Evolutionary conservation across 64 coral and sea anemone genomes (phyloP).

Genomic region (Dendrophyllia cribrosa): DNA sequence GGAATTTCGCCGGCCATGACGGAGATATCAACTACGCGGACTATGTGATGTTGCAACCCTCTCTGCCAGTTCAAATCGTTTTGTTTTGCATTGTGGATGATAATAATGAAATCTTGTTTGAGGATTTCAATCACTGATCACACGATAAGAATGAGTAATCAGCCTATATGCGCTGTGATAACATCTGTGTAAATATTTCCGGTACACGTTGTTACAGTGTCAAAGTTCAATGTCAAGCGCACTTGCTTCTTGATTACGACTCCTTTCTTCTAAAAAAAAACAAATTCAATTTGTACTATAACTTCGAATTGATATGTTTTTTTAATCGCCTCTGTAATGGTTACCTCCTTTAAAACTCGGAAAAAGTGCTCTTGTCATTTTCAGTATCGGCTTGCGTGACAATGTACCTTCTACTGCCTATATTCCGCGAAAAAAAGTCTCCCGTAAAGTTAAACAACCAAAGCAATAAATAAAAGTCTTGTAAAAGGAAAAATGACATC

Average conservation of each 20-base stretch:
- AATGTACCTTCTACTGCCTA: not conserved
- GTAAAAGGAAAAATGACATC: too few species aligned
- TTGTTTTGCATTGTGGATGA: not conserved
- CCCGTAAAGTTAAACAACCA: too few species aligned
- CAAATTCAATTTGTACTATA: too few species aligned
- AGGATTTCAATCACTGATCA: slow-evolving; percentile 4
- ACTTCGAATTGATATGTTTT: too few species aligned
- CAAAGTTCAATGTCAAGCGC: slow-evolving; percentile 4
- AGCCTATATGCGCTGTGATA: slow-evolving; percentile 4
- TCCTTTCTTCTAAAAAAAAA: too few species aligned
- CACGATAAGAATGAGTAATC: not conserved
- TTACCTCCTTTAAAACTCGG: not conserved
- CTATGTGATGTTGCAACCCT: not conserved
- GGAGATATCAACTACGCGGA: too few species aligned
- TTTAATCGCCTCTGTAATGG: not conserved
- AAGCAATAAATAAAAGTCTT: too few species aligned
- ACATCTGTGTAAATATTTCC: slow-evolving; percentile 1
- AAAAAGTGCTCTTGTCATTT: not conserved
- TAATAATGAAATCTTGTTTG: not conserved
- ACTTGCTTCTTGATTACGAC: too few species aligned
- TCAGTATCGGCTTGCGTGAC: slow-evolving; percentile 11
- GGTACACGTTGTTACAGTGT: not conserved
- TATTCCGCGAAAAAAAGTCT: too few species aligned
- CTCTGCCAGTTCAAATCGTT: not conserved
- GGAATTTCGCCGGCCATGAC: too few species aligned